Conservation (phyloP, 2,888 invertebrate species). For the Xanthia icteritia region DNA sequence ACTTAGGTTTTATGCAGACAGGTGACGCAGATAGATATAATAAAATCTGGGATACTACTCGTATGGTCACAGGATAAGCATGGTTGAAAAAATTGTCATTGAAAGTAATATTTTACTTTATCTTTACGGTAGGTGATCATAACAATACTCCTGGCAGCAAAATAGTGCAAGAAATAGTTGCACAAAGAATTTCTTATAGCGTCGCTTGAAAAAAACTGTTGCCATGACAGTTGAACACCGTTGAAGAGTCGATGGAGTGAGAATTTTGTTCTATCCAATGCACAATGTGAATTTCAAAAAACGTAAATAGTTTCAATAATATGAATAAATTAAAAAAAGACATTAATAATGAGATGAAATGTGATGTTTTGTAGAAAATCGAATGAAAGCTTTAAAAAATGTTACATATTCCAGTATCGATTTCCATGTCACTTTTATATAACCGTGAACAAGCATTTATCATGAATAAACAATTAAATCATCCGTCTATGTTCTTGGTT, state of each 20-base stretch:
- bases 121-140: not conserved
- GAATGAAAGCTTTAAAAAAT: not conserved
- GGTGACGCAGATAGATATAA: too few relatives aligned
- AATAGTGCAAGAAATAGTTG: slow-evolving; percentile 12
- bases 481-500: too few relatives aligned
- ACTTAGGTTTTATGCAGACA: too few relatives aligned
- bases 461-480: not conserved
- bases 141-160: not conserved
- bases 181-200: not conserved
- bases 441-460: not conserved
- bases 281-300: not conserved
- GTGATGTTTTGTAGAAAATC: not conserved
- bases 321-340: too few relatives aligned
- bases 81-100: not conserved
- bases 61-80: too few relatives aligned
- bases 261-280: not conserved
- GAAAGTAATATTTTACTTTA: not conserved
- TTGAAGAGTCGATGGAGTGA: slow-evolving; percentile 4
- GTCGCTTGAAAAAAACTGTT: slow-evolving; percentile 1
- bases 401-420: not conserved
- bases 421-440: not conserved
- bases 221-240: slow-evolving; percentile 3
- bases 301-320: not conserved
- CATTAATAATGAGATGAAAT: not conserved
- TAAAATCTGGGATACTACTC: too few relatives aligned